These are phyloP conservation scores for Rhabditoides inermis DNA, from an alignment of 2,888 invertebrate genomes.

Conservation along the genomic window DNA sequence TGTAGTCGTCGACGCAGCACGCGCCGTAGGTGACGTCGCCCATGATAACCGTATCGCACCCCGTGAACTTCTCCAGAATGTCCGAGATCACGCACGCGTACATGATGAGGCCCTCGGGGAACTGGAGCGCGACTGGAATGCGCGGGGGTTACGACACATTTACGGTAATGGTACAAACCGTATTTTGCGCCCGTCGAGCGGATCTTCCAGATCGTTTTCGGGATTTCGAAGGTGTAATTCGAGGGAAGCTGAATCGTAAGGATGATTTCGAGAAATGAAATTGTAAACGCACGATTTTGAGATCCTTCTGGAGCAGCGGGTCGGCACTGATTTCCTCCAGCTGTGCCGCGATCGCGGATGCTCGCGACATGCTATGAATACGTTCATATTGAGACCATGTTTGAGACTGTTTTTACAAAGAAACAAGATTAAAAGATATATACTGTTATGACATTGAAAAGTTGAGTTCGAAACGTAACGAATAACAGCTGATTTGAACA, in stretches of 20 bases:
- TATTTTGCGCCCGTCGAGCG: conserved; percentile 71
- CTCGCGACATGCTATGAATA: too few relatives aligned
- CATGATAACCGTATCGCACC: conserved; percentile 79
- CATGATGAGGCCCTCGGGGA: conserved; percentile 87
- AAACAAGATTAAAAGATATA: too few relatives aligned
- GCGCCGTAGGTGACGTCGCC: conserved; percentile 99
- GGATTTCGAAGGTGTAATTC: conserved; percentile 96
- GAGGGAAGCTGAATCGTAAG: conserved; percentile 63
- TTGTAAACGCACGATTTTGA: conserved; percentile 36
- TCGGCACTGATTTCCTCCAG: conserved; percentile 33
- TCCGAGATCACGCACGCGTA: conserved; percentile 86
- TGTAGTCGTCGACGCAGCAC: conserved; percentile 93
- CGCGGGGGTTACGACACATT: neutral
- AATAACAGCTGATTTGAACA: too few relatives aligned
- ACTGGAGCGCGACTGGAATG: conserved; percentile 74
- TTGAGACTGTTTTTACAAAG: too few relatives aligned
- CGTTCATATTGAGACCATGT: too few relatives aligned
- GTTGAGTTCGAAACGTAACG: too few relatives aligned
- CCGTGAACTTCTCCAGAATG: conserved; percentile 66
- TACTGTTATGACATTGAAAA: too few relatives aligned
- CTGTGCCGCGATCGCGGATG: conserved; percentile 21
- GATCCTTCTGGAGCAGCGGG: conserved; percentile 29
- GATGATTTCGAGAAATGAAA: neutral
- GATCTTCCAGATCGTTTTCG: conserved; percentile 94
- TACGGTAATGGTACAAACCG: conserved; percentile 40